These are phyloP conservation scores for Tachina grossa DNA, from an alignment of 2,888 invertebrate genomes.

Conservation along the genomic window DNA sequence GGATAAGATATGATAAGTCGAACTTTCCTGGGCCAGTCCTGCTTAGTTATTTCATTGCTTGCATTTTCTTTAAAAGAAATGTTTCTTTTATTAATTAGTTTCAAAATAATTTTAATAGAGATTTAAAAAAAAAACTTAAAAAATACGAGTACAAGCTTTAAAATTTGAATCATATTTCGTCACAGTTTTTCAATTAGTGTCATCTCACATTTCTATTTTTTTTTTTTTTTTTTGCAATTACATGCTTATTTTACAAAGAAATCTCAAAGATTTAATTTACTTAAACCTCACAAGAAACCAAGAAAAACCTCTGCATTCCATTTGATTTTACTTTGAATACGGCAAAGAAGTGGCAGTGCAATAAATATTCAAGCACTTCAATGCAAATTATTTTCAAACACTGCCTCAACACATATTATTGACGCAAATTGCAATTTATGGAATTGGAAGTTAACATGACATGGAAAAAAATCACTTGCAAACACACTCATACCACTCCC, in stretches of 20 bases:
- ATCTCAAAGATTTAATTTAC: slow-evolving; percentile 51
- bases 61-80: too few relatives aligned
- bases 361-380: slow-evolving; percentile 47
- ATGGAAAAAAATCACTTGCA: background rate
- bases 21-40: too few relatives aligned
- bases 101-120: too few relatives aligned
- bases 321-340: background rate
- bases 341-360: background rate
- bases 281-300: background rate
- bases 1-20: too few relatives aligned
- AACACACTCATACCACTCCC: background rate
- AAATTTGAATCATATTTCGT: too few relatives aligned
- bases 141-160: too few relatives aligned
- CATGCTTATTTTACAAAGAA: background rate
- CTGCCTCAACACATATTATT: slow-evolving; percentile 60
- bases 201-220: too few relatives aligned
- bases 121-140: too few relatives aligned
- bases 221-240: too few relatives aligned
- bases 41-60: too few relatives aligned
- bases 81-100: too few relatives aligned
- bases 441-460: slow-evolving; percentile 8
- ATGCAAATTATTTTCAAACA: slow-evolving; percentile 64
- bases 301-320: background rate
- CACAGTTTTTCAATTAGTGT: too few relatives aligned
- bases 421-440: slow-evolving; percentile 55